phyloP scores from a whole-genome alignment of 2,888 invertebrate genomes.

The Cantharis rufa region DNA sequence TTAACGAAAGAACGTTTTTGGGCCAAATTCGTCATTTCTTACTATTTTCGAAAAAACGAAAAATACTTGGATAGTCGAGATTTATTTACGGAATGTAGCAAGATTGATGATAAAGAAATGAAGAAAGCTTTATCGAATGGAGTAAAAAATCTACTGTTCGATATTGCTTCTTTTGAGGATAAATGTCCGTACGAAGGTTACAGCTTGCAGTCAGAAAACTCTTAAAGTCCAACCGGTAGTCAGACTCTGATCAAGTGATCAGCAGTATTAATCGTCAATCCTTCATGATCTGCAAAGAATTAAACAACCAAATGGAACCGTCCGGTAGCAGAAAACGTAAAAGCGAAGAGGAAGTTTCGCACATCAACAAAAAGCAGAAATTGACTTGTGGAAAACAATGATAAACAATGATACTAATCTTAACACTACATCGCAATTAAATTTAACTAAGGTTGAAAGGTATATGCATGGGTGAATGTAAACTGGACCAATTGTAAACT shows the following conservation, averaged over 20 bases:
- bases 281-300: slow-evolving; percentile 80
- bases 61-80: slow-evolving; percentile 90
- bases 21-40: slow-evolving; percentile 74
- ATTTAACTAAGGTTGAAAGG: slow-evolving; percentile 54
- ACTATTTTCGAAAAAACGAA: slow-evolving; percentile 95
- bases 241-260: no score
- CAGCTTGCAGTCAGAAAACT: no score
- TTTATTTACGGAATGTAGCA: slow-evolving; percentile 96
- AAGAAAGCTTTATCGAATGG: slow-evolving; percentile 72
- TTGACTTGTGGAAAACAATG: no score
- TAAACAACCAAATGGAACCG: slow-evolving; percentile 41
- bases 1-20: no score
- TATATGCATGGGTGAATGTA: no score
- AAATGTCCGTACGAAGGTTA: no score
- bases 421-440: no score
- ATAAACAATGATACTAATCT: no score
- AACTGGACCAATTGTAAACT: no score
- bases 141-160: slow-evolving; percentile 82
- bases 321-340: no score
- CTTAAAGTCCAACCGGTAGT: slow-evolving; percentile 56
- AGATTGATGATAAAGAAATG: slow-evolving; percentile 86
- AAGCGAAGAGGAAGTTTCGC: no score
- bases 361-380: no score
- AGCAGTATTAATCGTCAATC: slow-evolving; percentile 97
- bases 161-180: slow-evolving; percentile 5